phyloP scores from a whole-genome alignment of 1,140 invertebrate genomes.

The Brachionus manjavacas region DNA sequence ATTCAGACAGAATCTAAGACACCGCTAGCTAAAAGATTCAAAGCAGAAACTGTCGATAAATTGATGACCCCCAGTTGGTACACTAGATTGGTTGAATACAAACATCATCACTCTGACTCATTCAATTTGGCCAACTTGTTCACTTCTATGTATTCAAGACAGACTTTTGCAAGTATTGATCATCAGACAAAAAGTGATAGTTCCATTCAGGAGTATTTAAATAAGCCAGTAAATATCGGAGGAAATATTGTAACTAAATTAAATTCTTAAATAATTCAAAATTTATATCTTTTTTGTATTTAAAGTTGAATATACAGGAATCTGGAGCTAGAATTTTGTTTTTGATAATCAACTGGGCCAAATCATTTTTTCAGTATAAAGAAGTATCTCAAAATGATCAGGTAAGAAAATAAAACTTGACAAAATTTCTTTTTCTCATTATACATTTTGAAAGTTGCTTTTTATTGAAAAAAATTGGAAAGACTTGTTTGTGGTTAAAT shows the following conservation, averaged over 20 bases:
- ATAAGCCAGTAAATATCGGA: not conserved
- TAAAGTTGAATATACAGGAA: conserved; percentile 62
- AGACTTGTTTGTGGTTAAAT: not conserved
- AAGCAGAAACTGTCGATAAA: not conserved
- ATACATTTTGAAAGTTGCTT: not conserved
- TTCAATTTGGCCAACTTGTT: not conserved
- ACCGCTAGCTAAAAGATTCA: not conserved
- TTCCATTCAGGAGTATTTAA: not conserved
- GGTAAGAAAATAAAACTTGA: conserved; percentile 65
- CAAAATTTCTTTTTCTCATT: no score
- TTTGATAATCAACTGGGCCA: conserved; percentile 81
- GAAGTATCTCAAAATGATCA: conserved; percentile 73
- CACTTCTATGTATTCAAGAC: not conserved
- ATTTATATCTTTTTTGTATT: not conserved
- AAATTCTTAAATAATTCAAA: not conserved
- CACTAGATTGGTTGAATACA: not conserved
- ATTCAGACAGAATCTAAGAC: not conserved
- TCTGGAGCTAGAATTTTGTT: conserved; percentile 79
- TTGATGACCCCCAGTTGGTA: not conserved
- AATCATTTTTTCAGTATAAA: conserved; percentile 70
- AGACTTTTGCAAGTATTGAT: not conserved
- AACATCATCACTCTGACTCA: not conserved
- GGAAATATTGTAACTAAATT: not conserved
- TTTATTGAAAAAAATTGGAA: conserved; percentile 35
- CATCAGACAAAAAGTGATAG: not conserved